A percentile compares a stretch with the other conserved stretches of the same genome.
These are phyloP conservation scores for Campylomormyrus tamandua DNA, from an alignment of 2,113 vertebrate genomes.

Conservation along the genomic window DNA sequence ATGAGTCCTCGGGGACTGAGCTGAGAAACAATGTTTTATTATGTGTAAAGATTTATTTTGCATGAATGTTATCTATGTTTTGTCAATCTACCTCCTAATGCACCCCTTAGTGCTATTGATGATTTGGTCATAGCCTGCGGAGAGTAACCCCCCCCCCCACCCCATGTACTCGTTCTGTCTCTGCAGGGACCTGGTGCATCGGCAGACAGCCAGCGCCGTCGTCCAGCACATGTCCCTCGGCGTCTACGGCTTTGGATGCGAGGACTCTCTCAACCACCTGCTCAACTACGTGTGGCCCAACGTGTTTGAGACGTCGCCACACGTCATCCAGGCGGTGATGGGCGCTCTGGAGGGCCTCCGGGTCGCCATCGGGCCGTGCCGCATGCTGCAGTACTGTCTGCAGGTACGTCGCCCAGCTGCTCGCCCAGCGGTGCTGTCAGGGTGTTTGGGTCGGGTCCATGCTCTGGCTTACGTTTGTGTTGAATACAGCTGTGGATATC, in stretches of 20 bases:
- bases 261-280: slow-evolving; percentile 93
- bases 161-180: background rate
- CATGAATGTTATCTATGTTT: background rate
- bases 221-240: slow-evolving; percentile 99
- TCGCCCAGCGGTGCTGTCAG: background rate
- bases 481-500: background rate
- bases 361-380: slow-evolving; percentile 91
- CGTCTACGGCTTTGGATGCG: slow-evolving; percentile 94
- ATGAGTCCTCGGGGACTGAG: background rate
- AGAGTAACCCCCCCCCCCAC: background rate
- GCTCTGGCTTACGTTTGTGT: background rate
- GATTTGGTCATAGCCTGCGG: background rate
- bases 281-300: slow-evolving; percentile 98
- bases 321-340: slow-evolving; percentile 98
- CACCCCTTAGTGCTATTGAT: background rate
- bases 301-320: slow-evolving; percentile 94
- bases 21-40: background rate
- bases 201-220: slow-evolving; percentile 92
- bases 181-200: slow-evolving; percentile 88
- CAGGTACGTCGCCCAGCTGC: slow-evolving; percentile 64
- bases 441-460: background rate
- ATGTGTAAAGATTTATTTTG: background rate
- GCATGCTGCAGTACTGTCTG: slow-evolving; percentile 96
- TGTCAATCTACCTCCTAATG: background rate
- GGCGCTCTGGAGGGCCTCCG: slow-evolving; percentile 90